Evolutionary conservation across 2,888 invertebrate genomes (phyloP), one percentile per base, ranked within the genome.

Genomic region (Artemia sp.): DNA sequence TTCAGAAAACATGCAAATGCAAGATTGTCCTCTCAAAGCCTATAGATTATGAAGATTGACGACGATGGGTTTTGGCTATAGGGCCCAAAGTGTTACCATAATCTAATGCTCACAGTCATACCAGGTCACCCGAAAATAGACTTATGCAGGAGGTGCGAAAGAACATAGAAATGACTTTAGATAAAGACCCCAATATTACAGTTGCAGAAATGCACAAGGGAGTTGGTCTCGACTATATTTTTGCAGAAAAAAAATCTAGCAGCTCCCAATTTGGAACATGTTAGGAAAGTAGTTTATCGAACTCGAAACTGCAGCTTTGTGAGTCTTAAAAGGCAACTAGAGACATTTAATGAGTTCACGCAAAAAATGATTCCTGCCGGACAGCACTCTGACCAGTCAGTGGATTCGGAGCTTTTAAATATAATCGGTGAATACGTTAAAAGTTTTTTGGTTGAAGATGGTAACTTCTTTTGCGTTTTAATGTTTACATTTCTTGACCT

Each of bases 271-370:
- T 53, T 53, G n/a, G 53, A 53, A n/a, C 53, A 2, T 12, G 53
- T 53, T 12, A 53, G 53, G 53, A 53, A 53, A n/a, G 53, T n/a
- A 53, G n/a, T 53, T 12, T 1, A 53, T n/a, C 53, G n/a, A 12
- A 53, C 53, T 53, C 12, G n/a, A 53, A 53, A 53, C 12, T 12
- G n/a, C 53, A 53, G 2, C 2, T 12, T n/a, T 53, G 53, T 53
- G 12, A n/a, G 53, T 53, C 53, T 53, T 53, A n/a, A 53, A n/a
- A 53, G 53, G 53, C 53, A 12, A 12, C 53, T 53, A 53, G 53
- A 2, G 53, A 53, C 53, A 12, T 12, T 53, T 12, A n/a, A 53
- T n/a, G 53, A 53, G 53, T 12, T 12, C 1, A n/a, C 2, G 2
- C 53, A 53, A 53, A 53, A 53, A 53, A 12, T 1, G 1, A 12